Evolutionary conservation across 2,113 vertebrate species (phyloP).

Genomic region (Carassius auratus): DNA sequence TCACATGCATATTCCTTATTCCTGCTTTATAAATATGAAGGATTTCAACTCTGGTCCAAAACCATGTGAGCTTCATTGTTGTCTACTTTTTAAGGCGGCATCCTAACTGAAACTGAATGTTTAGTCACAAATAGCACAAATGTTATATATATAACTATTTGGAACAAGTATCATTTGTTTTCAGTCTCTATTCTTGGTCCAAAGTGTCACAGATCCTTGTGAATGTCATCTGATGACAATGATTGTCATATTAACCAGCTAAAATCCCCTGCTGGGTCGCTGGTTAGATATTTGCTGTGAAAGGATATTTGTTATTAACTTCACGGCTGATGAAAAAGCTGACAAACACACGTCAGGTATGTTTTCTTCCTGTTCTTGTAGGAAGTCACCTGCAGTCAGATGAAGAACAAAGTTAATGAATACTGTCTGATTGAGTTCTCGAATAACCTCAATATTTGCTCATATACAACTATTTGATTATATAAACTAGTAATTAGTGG

Average conservation of each 20-base stretch:
- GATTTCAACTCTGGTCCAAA: not conserved
- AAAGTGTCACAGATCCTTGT: not conserved
- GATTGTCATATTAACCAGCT: slow-evolving; percentile 9
- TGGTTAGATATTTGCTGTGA: slow-evolving; percentile 12
- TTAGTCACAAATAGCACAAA: too few relatives aligned
- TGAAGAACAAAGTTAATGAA: not conserved
- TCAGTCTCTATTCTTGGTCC: not conserved
- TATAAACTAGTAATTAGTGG: not conserved
- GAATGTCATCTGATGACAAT: slow-evolving; percentile 8
- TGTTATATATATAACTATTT: too few relatives aligned
- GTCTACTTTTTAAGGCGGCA: not conserved
- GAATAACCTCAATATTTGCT: not conserved
- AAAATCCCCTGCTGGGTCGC: not conserved
- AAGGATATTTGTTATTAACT: slow-evolving; percentile 38
- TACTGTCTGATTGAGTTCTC: not conserved
- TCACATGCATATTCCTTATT: not conserved
- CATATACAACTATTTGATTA: not conserved
- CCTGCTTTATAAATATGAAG: not conserved
- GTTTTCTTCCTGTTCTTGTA: not conserved
- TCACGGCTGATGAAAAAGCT: not conserved
- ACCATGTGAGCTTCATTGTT: not conserved
- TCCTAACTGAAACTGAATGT: not conserved
- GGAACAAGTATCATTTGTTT: not conserved
- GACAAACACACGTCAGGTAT: not conserved
- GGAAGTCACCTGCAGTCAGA: not conserved